Evolutionary conservation across 1,140 invertebrate species (phyloP), one percentile per base, ranked within the genome.

Genomic region (Caenorhabditis inopinata): DNA sequence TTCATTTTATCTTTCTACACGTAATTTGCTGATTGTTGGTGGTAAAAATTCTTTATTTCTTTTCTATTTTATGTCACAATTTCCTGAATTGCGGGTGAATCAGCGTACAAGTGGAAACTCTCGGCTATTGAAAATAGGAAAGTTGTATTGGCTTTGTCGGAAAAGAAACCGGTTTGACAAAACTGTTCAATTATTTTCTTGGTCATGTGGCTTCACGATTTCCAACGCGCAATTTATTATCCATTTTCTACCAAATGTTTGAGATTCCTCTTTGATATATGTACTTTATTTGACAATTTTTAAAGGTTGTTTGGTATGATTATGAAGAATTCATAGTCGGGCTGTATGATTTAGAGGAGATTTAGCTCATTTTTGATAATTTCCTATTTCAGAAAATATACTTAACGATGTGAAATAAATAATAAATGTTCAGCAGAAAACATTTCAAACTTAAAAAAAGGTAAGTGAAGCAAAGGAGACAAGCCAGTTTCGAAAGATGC

Each of bases 151-250:
- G 29, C 27, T 68, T 68, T 32, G 29, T 16, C 32, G 32, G 32
- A 38, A 68, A 18, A 42, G 58, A 68, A 68, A 68, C 58, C 32
- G 38, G 58, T 68, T 68, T 68, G 58, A 21, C 32, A 68, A 68
- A 68, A 68, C 32, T 38, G 58, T 68, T 68, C 38, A 42, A 68
- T 68, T 68, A n/a, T 9, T 68, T 68, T 38, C 58, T 16, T 38
- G 29, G n/a, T 68, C 58, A 68, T 68, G 32, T 68, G 58, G 38
- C 32, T 38, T 29, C 5, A 42, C 9, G 23, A 9, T 21, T 38
- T 29, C 9, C 9, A 2, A 9, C 35, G 53, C n/a, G 27, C 29
- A 29, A 58, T 32, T 18, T n/a, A n/a, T 21, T 32, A 29, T 68
- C 58, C 7, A 38, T 68, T 38, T 38, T 38, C 58, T 68, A 68